Evolutionary conservation across 2,113 vertebrate species (phyloP), one percentile per base, ranked within the genome.

Genomic region (Sebastes schlegelii): DNA sequence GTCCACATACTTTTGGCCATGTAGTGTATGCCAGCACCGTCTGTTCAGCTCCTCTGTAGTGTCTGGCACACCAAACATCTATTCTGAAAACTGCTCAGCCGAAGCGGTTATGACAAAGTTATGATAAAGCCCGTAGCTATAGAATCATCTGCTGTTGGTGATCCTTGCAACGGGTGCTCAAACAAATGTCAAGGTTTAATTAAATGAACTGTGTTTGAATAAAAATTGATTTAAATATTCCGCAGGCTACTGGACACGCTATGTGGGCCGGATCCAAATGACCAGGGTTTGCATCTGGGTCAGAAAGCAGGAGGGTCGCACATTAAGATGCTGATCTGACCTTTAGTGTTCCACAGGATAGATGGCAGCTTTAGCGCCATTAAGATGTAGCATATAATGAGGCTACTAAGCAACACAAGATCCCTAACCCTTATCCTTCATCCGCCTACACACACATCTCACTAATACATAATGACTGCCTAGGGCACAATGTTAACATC

Each of bases 171-270:
- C 0, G 40, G 60, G 48, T 26, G 49, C 60, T 80, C 26, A 55
- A 72, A 84, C 78, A 88, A 88, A 90, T 88, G 87, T 79, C 80
- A 89, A 49, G 62, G 74, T 86, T 87, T 90, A 85, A 92, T 91
- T 77, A 90, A 87, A 83, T 51, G 58, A 79, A 71, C 62, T 79
- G 72, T 69, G 55, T 75, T 84, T 71, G 66, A 72, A 77, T 74
- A 46, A 13, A 76, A 86, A 86, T 73, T 72, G 74, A 91, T 87
- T 83, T n/a, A 46, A 67, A 61, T 45, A 65, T 83, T 82, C 72
- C 83, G 51, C 88, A 64, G 78, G 73, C 64, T 55, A 46, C 45
- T 48, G 65, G 66, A 40, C 73, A 79, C 2, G 19, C 23, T 26
- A 21, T 4, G 48, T 1, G 19, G 52, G 72, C 58, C 73, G 26